phyloP scores from a whole-genome alignment of 2,113 vertebrate genomes.

The Phocoena phocoena region DNA sequence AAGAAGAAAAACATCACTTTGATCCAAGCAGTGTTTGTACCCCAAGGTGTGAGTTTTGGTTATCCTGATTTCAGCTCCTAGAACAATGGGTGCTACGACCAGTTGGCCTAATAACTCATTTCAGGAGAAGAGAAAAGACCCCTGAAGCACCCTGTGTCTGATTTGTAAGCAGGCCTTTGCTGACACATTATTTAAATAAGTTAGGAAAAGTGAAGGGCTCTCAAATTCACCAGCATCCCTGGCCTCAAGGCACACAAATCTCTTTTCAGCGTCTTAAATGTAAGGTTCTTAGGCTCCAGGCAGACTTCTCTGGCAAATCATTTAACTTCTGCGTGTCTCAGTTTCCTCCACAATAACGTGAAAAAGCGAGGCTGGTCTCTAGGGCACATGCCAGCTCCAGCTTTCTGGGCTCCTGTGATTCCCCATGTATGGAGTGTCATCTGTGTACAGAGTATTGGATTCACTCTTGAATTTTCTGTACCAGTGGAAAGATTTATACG shows the following conservation, averaged over 20 bases:
- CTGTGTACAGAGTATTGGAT: not conserved
- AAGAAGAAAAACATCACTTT: not conserved
- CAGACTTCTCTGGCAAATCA: not conserved
- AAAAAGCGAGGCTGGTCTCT: not conserved
- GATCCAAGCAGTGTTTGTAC: not conserved
- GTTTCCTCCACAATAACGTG: not conserved
- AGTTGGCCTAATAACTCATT: not conserved
- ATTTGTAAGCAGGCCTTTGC: not conserved
- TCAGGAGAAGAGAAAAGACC: not conserved
- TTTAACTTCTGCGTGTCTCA: not conserved
- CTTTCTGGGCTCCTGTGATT: not conserved
- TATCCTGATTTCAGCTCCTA: not conserved
- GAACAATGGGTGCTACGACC: not conserved
- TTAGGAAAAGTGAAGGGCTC: not conserved
- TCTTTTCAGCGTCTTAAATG: not conserved
- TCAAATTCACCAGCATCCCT: not conserved
- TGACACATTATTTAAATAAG: conserved; percentile 2
- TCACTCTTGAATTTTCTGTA: not conserved
- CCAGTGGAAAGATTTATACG: not conserved
- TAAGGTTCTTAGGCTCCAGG: not conserved
- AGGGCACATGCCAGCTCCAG: too few species aligned
- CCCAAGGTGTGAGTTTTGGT: not conserved
- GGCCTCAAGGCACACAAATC: not conserved
- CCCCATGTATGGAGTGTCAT: not conserved
- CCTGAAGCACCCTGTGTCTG: not conserved